Percentiles rank a stretch among this genome's conserved stretches.
Evolutionary conservation across 2,797 vertebrate species (phyloP).

Genomic region (Galaxias olidus): DNA sequence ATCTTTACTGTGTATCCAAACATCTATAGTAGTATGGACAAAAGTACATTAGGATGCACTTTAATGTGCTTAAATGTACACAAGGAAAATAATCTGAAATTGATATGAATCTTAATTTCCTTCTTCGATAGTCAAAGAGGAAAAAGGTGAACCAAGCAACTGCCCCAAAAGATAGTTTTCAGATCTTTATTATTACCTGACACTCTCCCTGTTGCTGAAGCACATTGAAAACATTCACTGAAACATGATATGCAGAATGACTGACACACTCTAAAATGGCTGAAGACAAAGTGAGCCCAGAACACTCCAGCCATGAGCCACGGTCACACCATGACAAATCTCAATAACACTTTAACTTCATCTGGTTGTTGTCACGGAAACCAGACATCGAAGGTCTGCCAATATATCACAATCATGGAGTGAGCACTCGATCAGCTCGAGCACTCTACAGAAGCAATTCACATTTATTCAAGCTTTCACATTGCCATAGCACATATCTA

Average conservation of each 20-base stretch:
- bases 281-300: constrained; percentile 18
- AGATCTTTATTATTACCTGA: constrained; percentile 32
- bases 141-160: background rate
- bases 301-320: background rate
- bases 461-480: constrained; percentile 29
- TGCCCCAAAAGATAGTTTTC: background rate
- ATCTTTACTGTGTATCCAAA: too few relatives aligned
- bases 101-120: too few relatives aligned
- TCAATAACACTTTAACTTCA: constrained; percentile 23
- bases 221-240: constrained; percentile 48
- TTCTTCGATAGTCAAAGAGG: too few relatives aligned
- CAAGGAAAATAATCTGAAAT: too few relatives aligned
- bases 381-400: too few relatives aligned
- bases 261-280: constrained; percentile 21
- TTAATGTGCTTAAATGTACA: too few relatives aligned
- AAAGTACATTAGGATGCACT: too few relatives aligned
- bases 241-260: constrained; percentile 35
- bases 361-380: constrained; percentile 9
- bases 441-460: background rate
- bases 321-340: background rate
- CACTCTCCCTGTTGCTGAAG: constrained; percentile 41
- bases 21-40: too few relatives aligned
- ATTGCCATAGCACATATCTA: constrained; percentile 30
- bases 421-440: background rate
- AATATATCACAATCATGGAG: too few relatives aligned